Conservation (phyloP, 1,140 invertebrate genomes). For the Lineus longissimus region DNA sequence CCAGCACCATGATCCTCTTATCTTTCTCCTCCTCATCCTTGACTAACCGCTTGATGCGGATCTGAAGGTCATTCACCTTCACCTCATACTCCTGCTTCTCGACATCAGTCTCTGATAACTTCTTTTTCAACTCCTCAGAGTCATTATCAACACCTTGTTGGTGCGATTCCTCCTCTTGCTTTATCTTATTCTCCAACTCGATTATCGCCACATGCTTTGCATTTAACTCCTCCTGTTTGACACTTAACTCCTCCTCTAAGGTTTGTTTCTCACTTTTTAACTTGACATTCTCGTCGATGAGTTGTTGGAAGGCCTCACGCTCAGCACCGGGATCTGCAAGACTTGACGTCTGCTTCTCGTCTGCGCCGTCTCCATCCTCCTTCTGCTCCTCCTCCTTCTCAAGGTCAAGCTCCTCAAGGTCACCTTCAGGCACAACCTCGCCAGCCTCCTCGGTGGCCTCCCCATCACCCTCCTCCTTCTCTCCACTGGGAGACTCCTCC, state of each 20-base stretch:
- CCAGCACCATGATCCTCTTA: slow-evolving; percentile 2
- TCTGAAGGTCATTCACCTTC: neutral
- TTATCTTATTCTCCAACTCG: no score
- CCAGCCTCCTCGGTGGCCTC: no score
- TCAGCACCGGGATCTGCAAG: neutral
- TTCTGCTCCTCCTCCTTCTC: no score
- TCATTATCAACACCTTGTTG: neutral
- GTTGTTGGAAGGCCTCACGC: slow-evolving; percentile 2
- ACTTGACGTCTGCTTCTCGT: neutral
- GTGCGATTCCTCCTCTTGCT: neutral
- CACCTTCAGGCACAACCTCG: no score
- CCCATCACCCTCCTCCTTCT: no score
- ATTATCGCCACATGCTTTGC: no score
- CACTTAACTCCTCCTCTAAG: no score
- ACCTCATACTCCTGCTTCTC: neutral
- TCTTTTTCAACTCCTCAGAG: neutral
- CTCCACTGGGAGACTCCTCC: no score
- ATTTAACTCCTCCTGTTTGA: no score
- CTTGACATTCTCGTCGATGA: slow-evolving; percentile 3
- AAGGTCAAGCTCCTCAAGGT: no score
- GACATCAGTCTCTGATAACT: neutral
- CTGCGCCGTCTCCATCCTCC: neutral
- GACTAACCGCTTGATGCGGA: neutral
- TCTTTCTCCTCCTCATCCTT: slow-evolving; percentile 3
- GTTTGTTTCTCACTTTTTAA: no score